Evolutionary conservation across 2,888 invertebrate species (phyloP).

Genomic region (Saturnia pavonia): DNA sequence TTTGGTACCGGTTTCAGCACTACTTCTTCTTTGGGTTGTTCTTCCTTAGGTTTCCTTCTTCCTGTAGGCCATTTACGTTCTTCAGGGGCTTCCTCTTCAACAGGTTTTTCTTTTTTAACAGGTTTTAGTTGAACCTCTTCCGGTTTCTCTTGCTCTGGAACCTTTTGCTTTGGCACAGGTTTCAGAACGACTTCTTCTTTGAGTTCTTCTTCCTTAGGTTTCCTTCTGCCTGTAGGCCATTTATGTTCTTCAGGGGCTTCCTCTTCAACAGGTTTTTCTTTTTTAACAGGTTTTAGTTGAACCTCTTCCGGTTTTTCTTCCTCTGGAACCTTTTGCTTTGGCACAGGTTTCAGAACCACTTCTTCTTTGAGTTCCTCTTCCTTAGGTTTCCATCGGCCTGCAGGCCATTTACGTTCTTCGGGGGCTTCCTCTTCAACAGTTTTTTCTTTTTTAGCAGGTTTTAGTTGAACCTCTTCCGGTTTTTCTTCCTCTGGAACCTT

Average conservation of each 20-base stretch:
- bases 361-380: constrained; percentile 15
- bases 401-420: constrained; percentile 48
- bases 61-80: not conserved
- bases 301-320: constrained; percentile 33
- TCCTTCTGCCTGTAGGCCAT: not conserved
- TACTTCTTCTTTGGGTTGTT: constrained; percentile 44
- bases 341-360: constrained; percentile 25
- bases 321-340: constrained; percentile 27
- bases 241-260: not conserved
- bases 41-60: not conserved
- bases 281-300: not conserved
- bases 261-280: not conserved
- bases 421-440: constrained; percentile 46
- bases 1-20: constrained; percentile 61
- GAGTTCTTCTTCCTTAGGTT: not conserved
- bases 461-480: constrained; percentile 50
- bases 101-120: not conserved
- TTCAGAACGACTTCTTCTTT: not conserved
- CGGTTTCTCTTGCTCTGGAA: not conserved
- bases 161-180: not conserved
- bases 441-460: constrained; percentile 37
- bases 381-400: constrained; percentile 28
- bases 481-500: constrained; percentile 49
- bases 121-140: not conserved
- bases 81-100: not conserved